Percentiles rank a stretch among this genome's conserved stretches.
Evolutionary conservation across 2,113 vertebrate species (phyloP).

Genomic region (Nestor notabilis): DNA sequence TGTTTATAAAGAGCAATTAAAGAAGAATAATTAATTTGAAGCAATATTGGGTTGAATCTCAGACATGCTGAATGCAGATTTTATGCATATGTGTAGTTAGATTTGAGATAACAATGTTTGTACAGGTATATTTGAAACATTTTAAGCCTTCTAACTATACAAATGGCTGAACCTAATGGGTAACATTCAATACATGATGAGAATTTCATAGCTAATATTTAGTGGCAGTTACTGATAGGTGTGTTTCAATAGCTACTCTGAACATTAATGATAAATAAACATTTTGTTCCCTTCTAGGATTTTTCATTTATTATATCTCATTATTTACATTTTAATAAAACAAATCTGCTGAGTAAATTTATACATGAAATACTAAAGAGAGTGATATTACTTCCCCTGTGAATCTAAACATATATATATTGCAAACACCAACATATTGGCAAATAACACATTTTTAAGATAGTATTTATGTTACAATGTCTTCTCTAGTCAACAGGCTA

Average conservation of each 20-base stretch:
- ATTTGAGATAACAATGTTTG: slow-evolving; percentile 15
- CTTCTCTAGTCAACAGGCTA: slow-evolving; percentile 28
- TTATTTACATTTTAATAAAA: slow-evolving; percentile 69
- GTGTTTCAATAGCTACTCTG: slow-evolving; percentile 7
- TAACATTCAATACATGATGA: slow-evolving; percentile 25
- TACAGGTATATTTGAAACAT: slow-evolving; percentile 7
- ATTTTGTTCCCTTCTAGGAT: slow-evolving; percentile 37
- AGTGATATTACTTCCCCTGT: slow-evolving; percentile 11
- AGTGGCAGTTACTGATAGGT: slow-evolving; percentile 37
- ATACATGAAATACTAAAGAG: slow-evolving; percentile 42
- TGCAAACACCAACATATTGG: slow-evolving; percentile 1
- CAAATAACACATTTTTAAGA: slow-evolving; percentile 58
- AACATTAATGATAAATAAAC: slow-evolving; percentile 54
- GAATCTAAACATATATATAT: slow-evolving; percentile 15
- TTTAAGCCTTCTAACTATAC: slow-evolving; percentile 3
- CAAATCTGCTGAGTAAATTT: slow-evolving; percentile 55
- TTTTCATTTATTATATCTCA: slow-evolving; percentile 51
- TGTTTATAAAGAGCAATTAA: slow-evolving; percentile 79
- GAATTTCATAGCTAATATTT: slow-evolving; percentile 43
- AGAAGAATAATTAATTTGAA: slow-evolving; percentile 78
- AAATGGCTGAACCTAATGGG: slow-evolving; percentile 37
- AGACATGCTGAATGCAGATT: slow-evolving; percentile 45
- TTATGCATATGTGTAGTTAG: slow-evolving; percentile 14
- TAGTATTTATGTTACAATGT: slow-evolving; percentile 25
- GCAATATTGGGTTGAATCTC: slow-evolving; percentile 59